Percentiles rank a stretch among this genome's conserved stretches.
Evolutionary conservation across 2,888 invertebrate species (phyloP).

Genomic region (Rosalia funebris): DNA sequence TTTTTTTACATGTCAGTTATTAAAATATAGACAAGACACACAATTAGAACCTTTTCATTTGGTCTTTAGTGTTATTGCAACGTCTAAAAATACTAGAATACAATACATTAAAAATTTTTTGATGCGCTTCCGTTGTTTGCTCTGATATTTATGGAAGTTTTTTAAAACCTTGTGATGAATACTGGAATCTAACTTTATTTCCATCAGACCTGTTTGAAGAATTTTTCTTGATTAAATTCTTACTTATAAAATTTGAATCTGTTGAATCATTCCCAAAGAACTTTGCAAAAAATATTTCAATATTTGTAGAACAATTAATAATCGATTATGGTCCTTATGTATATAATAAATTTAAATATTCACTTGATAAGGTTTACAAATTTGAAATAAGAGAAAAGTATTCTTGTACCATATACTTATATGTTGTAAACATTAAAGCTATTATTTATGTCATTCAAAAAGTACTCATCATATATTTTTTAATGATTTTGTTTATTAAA

Average conservation of each 20-base stretch:
- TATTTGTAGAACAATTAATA: conserved; percentile 21
- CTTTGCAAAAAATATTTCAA: conserved; percentile 9
- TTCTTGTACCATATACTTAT: conserved; percentile 18
- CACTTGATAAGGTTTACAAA: conserved; percentile 1
- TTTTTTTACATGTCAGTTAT: conserved; percentile 8
- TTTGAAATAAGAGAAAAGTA: conserved; percentile 1
- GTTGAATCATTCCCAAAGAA: conserved; percentile 1
- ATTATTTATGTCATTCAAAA: too few species aligned
- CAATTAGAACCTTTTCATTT: conserved; percentile 16
- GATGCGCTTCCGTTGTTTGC: neutral
- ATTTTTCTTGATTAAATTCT: conserved; percentile 14
- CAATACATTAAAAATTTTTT: conserved; percentile 10
- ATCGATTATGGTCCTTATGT: conserved; percentile 12
- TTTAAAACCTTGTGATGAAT: neutral
- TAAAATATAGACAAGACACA: conserved; percentile 21
- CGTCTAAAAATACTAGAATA: neutral
- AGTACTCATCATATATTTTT: too few species aligned
- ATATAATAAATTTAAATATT: conserved; percentile 16
- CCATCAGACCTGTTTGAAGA: conserved; percentile 23
- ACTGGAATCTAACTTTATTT: conserved; percentile 13
- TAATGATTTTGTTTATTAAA: too few species aligned
- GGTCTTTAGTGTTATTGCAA: conserved; percentile 14
- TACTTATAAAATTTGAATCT: conserved; percentile 4
- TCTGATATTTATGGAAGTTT: neutral
- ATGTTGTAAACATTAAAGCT: too few species aligned